Evolutionary conservation across 2,888 invertebrate species (phyloP), one percentile per base, ranked within the genome.

Genomic region (Eilema sororculum): DNA sequence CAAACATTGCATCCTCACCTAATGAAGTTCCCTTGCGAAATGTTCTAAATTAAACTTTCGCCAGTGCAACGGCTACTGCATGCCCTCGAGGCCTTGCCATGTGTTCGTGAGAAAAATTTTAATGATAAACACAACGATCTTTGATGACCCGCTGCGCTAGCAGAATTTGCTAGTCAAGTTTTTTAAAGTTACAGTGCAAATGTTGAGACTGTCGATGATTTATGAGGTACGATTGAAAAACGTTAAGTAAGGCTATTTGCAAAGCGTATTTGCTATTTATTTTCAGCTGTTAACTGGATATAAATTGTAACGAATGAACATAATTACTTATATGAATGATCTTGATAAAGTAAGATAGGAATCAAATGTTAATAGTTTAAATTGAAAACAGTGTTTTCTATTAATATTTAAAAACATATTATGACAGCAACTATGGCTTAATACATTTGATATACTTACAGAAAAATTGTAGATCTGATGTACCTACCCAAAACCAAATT

Each of bases 31-130:
- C 77, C 70, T 81, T 72, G 75, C 77, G 71, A 75, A 78, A 78
- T 67, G 65, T 20, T 68, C 60, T 78, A 64, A 33, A 79, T 80
- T 76, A 76, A 77, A 85, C 81, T 85, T 86, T 87, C 84, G 78
- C 84, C 67, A 69, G 77, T 72, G 78, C 86, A 75, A 83, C 66
- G 5, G 57, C 66, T 59, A 66, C 89, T 89, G 87, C 86, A 88
- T 74, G 62, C 79, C 76, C 79, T 79, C 80, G 78, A 83, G 84
- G 80, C 86, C 72, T 63, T 80, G 86, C 74, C 91, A 92, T 88
- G 86, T 91, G 91, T 86, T 87, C 93, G 93, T 93, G 93, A 92
- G 93, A 93, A 92, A 79, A 87, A 83, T 90, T 86, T 86, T 87
- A 90, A 90, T 89, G 89, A 88, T 73, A 86, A 83, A 91, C 84